These are phyloP conservation scores for Salvelinus sp. DNA, from an alignment of 2,113 vertebrate species.

Conservation along the genomic window DNA sequence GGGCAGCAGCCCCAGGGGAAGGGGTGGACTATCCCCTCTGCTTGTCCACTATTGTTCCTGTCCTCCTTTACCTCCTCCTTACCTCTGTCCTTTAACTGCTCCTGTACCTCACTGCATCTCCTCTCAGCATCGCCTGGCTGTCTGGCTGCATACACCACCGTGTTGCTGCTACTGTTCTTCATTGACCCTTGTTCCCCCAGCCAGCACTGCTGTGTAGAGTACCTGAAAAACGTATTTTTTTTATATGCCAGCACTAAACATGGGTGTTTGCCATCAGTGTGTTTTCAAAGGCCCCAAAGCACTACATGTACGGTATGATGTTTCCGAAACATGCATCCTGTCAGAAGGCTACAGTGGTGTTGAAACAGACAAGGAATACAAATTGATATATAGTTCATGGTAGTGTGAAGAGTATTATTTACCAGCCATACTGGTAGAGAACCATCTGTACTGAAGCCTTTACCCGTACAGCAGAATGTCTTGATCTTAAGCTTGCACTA, in stretches of 20 bases:
- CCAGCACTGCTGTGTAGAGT: too few relatives aligned
- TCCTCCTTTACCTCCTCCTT: constrained; percentile 53
- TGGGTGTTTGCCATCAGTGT: neutral
- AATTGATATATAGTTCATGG: neutral
- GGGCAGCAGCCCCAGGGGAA: constrained; percentile 37
- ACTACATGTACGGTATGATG: neutral
- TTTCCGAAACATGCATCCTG: neutral
- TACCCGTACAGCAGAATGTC: neutral
- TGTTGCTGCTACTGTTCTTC: constrained; percentile 51
- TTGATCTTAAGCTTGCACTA: neutral
- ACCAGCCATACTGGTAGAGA: neutral
- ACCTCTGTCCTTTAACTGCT: constrained; percentile 51
- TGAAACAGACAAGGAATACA: neutral
- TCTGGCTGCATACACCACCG: constrained; percentile 51
- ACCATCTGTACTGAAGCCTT: neutral
- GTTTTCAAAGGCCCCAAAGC: neutral
- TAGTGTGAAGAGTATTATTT: neutral
- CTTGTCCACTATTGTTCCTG: constrained; percentile 63
- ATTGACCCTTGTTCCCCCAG: constrained; percentile 34
- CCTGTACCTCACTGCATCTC: constrained; percentile 68
- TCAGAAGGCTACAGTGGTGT: neutral
- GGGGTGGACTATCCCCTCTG: constrained; percentile 56
- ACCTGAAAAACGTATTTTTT: too few relatives aligned
- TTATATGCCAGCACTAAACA: neutral
- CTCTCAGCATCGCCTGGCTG: constrained; percentile 30